phyloP scores from a whole-genome alignment of 2,113 vertebrate species.

The Gallinago undulata region DNA sequence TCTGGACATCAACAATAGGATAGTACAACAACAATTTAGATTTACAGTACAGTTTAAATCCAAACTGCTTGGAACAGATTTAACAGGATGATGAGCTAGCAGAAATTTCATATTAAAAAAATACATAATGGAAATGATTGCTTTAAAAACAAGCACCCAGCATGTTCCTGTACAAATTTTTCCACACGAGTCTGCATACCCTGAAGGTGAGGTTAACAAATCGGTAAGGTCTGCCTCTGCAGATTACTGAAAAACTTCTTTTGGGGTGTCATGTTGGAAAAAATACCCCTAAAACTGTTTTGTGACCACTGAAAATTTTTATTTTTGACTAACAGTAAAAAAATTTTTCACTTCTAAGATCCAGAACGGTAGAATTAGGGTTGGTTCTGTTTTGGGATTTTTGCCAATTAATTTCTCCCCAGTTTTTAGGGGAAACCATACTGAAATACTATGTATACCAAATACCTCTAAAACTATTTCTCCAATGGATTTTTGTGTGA shows the following conservation, averaged over 20 bases:
- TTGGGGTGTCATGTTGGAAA: neutral
- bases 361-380: neutral
- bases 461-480: neutral
- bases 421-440: neutral
- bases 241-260: neutral
- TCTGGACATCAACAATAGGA: neutral
- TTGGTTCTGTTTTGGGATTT: rapidly evolving
- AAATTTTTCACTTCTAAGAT: neutral
- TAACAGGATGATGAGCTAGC: neutral
- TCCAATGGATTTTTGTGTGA: neutral
- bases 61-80: neutral
- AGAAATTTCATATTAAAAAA: neutral
- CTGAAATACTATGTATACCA: neutral
- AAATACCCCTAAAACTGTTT: neutral
- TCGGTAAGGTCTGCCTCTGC: too few relatives aligned
- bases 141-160: neutral
- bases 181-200: neutral
- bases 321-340: neutral
- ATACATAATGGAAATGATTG: neutral
- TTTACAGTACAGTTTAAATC: neutral
- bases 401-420: neutral
- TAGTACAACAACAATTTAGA: neutral
- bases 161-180: neutral
- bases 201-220: neutral
- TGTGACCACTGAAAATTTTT: neutral